A percentile compares a stretch with the other conserved stretches of the same genome.
phyloP scores from a whole-genome alignment of 2,797 vertebrate genomes.

The Thalassophryne amazonica region DNA sequence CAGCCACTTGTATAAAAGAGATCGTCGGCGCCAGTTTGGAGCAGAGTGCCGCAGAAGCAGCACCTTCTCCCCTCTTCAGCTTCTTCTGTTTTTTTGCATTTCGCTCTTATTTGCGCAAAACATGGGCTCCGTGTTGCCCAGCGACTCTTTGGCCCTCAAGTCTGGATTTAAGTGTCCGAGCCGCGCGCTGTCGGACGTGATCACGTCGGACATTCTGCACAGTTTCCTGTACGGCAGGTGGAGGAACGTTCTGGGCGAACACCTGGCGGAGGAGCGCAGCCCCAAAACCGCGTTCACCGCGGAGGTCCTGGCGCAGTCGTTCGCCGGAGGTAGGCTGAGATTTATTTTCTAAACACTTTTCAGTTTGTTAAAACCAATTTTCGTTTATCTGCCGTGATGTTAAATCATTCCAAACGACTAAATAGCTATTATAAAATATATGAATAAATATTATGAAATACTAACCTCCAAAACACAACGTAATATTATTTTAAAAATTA shows the following conservation, averaged over 20 bases:
- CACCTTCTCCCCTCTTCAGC: conserved; percentile 11
- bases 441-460: too few species aligned
- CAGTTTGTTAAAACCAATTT: too few species aligned
- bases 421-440: too few species aligned
- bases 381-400: too few species aligned
- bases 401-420: too few species aligned
- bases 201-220: conserved; percentile 98
- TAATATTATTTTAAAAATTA: too few species aligned
- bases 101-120: too few species aligned
- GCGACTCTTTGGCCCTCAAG: conserved; percentile 89
- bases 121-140: conserved; percentile 95
- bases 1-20: conserved; percentile 85
- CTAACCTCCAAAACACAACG: too few species aligned
- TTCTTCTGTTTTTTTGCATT: not conserved
- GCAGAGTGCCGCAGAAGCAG: conserved; percentile 32
- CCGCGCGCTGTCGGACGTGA: conserved; percentile 91
- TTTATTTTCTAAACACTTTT: too few species aligned
- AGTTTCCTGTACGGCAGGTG: conserved; percentile 97
- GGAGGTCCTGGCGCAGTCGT: conserved; percentile 94
- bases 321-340: conserved; percentile 86
- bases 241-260: conserved; percentile 93
- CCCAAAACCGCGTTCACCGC: conserved; percentile 95
- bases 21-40: conserved; percentile 55
- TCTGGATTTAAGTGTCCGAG: conserved; percentile 86
- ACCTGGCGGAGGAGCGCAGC: conserved; percentile 88